These are phyloP conservation scores for Sinocyclocheilus rhinocerous DNA, from an alignment of 2,113 vertebrate genomes.

Conservation along the genomic window DNA sequence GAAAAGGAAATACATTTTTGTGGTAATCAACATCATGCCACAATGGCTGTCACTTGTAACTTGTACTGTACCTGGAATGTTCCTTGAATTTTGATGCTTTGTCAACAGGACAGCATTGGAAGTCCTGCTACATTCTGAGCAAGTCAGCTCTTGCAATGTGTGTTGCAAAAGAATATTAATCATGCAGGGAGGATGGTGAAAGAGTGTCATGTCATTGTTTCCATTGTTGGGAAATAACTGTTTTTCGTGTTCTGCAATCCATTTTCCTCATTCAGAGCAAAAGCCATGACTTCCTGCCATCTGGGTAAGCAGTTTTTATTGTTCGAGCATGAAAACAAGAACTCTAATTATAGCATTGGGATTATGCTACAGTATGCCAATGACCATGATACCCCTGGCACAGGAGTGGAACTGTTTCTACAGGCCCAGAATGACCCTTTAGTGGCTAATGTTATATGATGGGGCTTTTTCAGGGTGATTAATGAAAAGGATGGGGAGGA, in stretches of 20 bases:
- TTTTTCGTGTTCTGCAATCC: slow-evolving; percentile 60
- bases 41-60: background rate
- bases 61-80: slow-evolving; percentile 17
- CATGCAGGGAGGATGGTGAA: slow-evolving; percentile 56
- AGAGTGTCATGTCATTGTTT: slow-evolving; percentile 60
- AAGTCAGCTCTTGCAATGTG: slow-evolving; percentile 56
- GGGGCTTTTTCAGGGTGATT: slow-evolving; percentile 30
- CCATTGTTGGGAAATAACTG: slow-evolving; percentile 63
- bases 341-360: slow-evolving; percentile 53
- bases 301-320: slow-evolving; percentile 61
- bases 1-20: background rate
- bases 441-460: slow-evolving; percentile 23
- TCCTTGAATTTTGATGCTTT: slow-evolving; percentile 48
- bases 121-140: slow-evolving; percentile 56
- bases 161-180: slow-evolving; percentile 58
- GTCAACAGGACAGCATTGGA: slow-evolving; percentile 44
- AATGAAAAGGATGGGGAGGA: slow-evolving; percentile 41
- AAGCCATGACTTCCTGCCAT: slow-evolving; percentile 63
- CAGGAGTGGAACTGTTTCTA: slow-evolving; percentile 4
- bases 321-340: slow-evolving; percentile 54
- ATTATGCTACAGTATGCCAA: slow-evolving; percentile 47
- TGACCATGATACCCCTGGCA: slow-evolving; percentile 41
- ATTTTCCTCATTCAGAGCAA: slow-evolving; percentile 62
- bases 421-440: slow-evolving; percentile 29
- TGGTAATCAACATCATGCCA: background rate